Evolutionary conservation across 92 coral and sea anemone genomes (phyloP).

Genomic region (Siderastrea siderea): DNA sequence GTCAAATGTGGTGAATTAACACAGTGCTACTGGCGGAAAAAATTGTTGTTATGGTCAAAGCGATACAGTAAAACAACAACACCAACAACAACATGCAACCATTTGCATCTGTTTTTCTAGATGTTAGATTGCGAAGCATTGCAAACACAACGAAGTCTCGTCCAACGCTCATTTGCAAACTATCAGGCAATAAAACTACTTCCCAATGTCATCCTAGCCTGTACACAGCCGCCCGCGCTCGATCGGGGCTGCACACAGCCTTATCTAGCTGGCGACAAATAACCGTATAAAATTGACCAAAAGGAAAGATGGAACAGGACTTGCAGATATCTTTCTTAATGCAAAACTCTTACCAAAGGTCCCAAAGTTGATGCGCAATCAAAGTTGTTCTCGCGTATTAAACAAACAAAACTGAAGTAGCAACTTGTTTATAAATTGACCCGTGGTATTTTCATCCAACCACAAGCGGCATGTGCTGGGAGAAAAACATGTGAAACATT

Average conservation of each 20-base stretch:
- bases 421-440: neutral
- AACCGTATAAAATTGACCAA: neutral
- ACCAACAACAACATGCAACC: neutral
- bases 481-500: slow-evolving; percentile 4
- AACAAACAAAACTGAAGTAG: neutral
- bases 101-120: neutral
- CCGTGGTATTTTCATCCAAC: neutral
- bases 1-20: neutral
- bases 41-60: neutral
- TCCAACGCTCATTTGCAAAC: neutral
- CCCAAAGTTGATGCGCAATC: neutral
- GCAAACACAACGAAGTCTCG: neutral
- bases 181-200: no score
- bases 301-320: neutral
- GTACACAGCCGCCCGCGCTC: no score
- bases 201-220: no score
- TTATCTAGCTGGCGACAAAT: neutral
- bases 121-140: no score
- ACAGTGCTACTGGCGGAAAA: neutral
- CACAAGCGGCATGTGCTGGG: slow-evolving; percentile 17
- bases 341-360: neutral
- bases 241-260: neutral
- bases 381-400: neutral
- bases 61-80: neutral
- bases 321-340: neutral